Evolutionary conservation across 2,797 vertebrate species (phyloP), one percentile per base, ranked within the genome.

Genomic region (Sebastes aleutianus): DNA sequence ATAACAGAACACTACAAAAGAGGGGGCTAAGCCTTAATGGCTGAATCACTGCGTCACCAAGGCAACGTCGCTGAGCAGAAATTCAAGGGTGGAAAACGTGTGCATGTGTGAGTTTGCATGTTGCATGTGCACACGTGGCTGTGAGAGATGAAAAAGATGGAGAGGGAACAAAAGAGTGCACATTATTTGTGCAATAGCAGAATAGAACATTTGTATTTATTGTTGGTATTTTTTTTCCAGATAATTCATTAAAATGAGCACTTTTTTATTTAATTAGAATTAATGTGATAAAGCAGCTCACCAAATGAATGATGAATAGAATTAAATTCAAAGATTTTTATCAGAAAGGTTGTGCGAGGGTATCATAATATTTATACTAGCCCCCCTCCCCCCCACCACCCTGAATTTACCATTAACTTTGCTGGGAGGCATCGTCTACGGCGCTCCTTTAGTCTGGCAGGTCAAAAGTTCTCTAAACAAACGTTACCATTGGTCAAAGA

Each of bases 381-480:
- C 39, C 26, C 43, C 47, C 7, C 54, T 8, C 3, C 16, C 47
- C 16, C 0, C 8, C 47, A 47, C 0, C 47, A 8, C 6, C 47
- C 32, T 81, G 65, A 86, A 88, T 87, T 39, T 86, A 62, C 63
- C 63, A 66, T 80, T 76, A 70, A 65, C 66, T 82, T 62, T 73
- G 83, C 86, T 84, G 14, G 3, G 57, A 85, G 82, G 58, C 69
- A 67, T 77, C 36, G 27, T 80, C 79, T 87, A 31, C 16, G 70
- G 70, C 26, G 20, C 85, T 85, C 47, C 79, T 85, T 89, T 47
- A 84, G 83, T 83, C 76, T 57, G 69, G 20, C 62, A 78, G 92
- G 92, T 94, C 92, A 94, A 88, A 93, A 91, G 92, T 91, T 92
- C 87, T 85, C 83, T 82, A 91, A 94, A 94, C 88, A 94, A 92